phyloP scores from a whole-genome alignment of 2,113 vertebrate species.

The Balaenoptera acutorostrata region DNA sequence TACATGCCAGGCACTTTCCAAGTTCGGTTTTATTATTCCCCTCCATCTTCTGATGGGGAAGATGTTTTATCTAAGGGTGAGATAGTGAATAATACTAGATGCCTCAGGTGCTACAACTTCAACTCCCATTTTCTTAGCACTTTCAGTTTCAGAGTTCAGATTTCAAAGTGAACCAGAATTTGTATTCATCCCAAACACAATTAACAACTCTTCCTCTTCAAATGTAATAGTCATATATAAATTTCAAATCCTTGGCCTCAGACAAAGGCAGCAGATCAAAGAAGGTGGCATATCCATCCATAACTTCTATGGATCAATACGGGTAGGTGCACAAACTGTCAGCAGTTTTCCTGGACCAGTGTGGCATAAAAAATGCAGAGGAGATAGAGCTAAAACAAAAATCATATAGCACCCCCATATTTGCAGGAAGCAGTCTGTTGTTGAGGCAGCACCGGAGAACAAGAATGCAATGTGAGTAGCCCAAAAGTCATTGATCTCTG shows the following conservation, averaged over 20 bases:
- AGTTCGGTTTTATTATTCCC: not conserved
- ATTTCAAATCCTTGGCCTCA: not conserved
- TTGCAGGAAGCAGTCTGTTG: not conserved
- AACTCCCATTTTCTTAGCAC: not conserved
- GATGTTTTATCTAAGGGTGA: not conserved
- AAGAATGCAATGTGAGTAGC: not conserved
- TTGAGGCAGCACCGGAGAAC: not conserved
- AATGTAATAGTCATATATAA: not conserved
- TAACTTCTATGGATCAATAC: not conserved
- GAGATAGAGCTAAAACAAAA: not conserved
- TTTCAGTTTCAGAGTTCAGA: not conserved
- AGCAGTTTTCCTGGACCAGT: not conserved
- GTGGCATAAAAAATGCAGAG: not conserved
- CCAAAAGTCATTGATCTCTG: not conserved
- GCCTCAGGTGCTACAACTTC: not conserved
- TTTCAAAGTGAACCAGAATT: slow-evolving; percentile 27
- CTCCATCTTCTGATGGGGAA: not conserved
- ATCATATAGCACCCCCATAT: not conserved
- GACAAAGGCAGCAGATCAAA: not conserved
- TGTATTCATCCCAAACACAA: not conserved
- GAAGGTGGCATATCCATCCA: not conserved
- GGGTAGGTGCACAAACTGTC: not conserved
- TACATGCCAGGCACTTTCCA: not conserved
- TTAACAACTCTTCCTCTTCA: not conserved
- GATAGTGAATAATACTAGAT: not conserved